Evolutionary conservation across 2,113 vertebrate species (phyloP), one percentile per base, ranked within the genome.

Genomic region (Gadus chalcogrammus): DNA sequence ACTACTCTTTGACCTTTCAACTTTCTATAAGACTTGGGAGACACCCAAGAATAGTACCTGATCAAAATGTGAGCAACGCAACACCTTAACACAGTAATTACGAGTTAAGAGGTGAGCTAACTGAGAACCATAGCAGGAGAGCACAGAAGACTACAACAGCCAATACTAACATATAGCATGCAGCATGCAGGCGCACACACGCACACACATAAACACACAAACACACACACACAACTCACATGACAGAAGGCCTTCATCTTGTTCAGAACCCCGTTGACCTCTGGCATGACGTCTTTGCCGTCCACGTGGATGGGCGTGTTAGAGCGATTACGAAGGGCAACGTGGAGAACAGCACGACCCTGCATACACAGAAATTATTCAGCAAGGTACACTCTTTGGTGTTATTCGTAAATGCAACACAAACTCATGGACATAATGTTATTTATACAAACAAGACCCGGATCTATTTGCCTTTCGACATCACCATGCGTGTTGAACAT

Each of bases 161-260:
- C 31, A 35, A 35, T 35, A 35, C 12, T 9, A 48, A 48, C 42
- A 48, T 48, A 9, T 48, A 48, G 42, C 12, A 13, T 48, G 42
- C 12, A 6, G n/a, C 58, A 60, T 3, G n/a, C 58, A 60, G 15
- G n/a, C 58, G n/a, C 16, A 60, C 58, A 60, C 61, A 5, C 62
- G 35, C 24, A 63, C 22, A 53, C 38, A 68, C 38, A 58, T 5
- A 38, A 1, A 28, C 16, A 28, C 35, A 70, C 3, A 63, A 20
- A 63, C 24, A 63, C 22, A 53, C 27, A n/a, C 2, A 15, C 18
- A 56, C 67, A 8, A 9, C 84, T 3, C 88, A 97, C 95, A 80
- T 95, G 92, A 71, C 96, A 97, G 89, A 99, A 99, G 8, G 72
- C 80, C 78, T 98, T 99, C 94, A 99, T 99, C 88, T 99, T 97